Evolutionary conservation across 2,888 invertebrate species (phyloP), one percentile per base, ranked within the genome.

Genomic region (Crepidodera aurea): DNA sequence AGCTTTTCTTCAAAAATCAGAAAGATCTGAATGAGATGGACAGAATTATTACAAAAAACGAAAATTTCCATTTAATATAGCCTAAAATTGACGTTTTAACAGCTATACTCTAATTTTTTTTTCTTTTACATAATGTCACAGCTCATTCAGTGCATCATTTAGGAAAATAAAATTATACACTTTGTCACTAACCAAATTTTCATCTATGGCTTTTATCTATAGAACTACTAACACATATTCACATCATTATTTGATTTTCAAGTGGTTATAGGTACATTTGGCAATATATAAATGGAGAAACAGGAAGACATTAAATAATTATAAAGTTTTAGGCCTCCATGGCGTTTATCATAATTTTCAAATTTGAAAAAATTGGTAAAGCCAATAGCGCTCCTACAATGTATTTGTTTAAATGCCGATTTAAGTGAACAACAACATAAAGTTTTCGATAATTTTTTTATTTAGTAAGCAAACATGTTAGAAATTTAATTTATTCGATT

Each of bases 211-310:
- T 71, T 73, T 68, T 64, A 46, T 71, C 73, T 74, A 73, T 59
- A 60, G 58, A 65, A 65, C 75, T 77, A 77, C 71, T 64, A 74
- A 76, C 73, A 76, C 71, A 70, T 74, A 77, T 73, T 76, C 71
- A 73, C 71, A 72, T 72, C 29, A 65, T 70, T 72, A 63, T 69
- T 73, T 75, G 72, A 67, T 69, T 71, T 71, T 73, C 58, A 75
- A 60, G 61, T 61, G 71, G 72, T 73, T 73, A 74, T 76, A 76
- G 72, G 71, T 76, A 75, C 75, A 75, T 77, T 77, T 78, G 78
- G 76, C 77, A 75, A 61, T 69, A 65, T 65, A 64, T 51, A 64
- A 68, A 71, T 70, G 68, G 69, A 68, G 70, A 72, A 71, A 66
- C 51, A 68, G 73, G 73, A 73, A 73, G 73, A 73, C 73, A 66